Base-by-base conservation (phyloP, 2,888 invertebrate species). In the Aporophyla nigra region DNA sequence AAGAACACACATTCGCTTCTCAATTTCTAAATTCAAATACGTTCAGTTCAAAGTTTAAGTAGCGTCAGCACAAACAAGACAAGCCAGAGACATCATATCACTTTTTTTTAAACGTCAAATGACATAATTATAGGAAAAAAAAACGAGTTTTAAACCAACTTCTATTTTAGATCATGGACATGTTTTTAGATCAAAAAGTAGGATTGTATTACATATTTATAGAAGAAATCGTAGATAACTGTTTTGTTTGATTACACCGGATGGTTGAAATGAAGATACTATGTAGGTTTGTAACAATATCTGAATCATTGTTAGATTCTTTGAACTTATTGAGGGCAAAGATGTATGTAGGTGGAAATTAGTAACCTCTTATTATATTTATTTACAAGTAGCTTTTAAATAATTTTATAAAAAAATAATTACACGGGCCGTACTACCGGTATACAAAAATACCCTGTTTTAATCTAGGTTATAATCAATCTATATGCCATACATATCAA, bases 81-180 rank as follows among this genome's bases (percentile, higher is more conserved):
- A 10, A n/a, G 33, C 76, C n/a, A n/a, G 77, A 83, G 76, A 80
- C 77, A 74, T 61, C 85, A 87, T 85, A 89, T 92, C 88, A 90
- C 90, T 90, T 92, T 92, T 75, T 89, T 86, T 85, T 85, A 72
- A 73, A 66, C 67, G 66, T 66, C 58, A 74, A 90, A 93, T 94
- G 91, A 93, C 92, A 92, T 94, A 93, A 94, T 94, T 94, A 89
- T 77, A 85, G 86, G 87, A 89, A 84, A 84, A 84, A 85, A 88
- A 82, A 87, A 88, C 87, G 79, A 69, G 78, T 79, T 79, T 72
- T 33, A 5, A 10, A 58, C 10, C 40, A 54, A 62, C 59, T 53
- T 53, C 46, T 40, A 24, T 73, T 76, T 75, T 71, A 62, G 69
- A 79, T 78, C 76, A 66, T 46, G 4, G 24, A 84, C 71, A 24